Percentiles rank a stretch among this genome's conserved stretches.
These are phyloP conservation scores for Oryctolagus cuniculus DNA, from an alignment of 2,113 vertebrate species.

Conservation along the genomic window mOryCun1.1 NC_091441.1:86352001-86352500, in stretches of 20 bases:
- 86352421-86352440: not conserved
- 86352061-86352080: not conserved
- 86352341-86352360: constrained; percentile 9
- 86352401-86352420: not conserved
- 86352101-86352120: not conserved
- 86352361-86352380: not conserved
- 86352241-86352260: not conserved
- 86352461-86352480: not conserved
- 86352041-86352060: not conserved
- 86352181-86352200: not conserved
- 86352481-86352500: not conserved
- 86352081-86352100: not conserved
- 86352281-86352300: not conserved
- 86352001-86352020: not conserved
- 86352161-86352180: not conserved
- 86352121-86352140: not conserved
- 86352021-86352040: not conserved
- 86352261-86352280: not conserved
- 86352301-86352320: not conserved
- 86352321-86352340: not conserved
- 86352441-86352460: not conserved
- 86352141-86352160: not conserved
- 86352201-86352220: not conserved
- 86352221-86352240: not conserved
- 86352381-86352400: not conserved